Percentiles rank a stretch among this genome's conserved stretches.
Evolutionary conservation across 2,888 invertebrate species (phyloP).

Genomic region (Stratiomys singularior): DNA sequence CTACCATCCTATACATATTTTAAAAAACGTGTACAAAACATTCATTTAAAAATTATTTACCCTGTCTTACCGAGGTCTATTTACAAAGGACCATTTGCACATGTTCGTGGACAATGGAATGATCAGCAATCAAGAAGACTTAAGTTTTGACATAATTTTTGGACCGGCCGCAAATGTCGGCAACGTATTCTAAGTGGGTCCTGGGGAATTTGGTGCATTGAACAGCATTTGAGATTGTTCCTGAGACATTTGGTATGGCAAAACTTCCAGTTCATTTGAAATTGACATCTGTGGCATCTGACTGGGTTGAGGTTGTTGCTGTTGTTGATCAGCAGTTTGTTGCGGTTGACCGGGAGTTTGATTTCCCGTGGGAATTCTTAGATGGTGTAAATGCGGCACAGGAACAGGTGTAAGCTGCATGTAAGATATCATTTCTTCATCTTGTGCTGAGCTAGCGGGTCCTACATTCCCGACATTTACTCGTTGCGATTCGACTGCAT

Average conservation of each 20-base stretch:
- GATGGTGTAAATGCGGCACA: conserved; percentile 55
- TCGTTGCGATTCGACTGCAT: conserved; percentile 48
- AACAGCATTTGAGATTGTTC: conserved; percentile 66
- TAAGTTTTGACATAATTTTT: too few species aligned
- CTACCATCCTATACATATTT: too few species aligned
- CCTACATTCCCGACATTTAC: conserved; percentile 48
- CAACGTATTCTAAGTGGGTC: too few species aligned
- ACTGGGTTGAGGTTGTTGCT: conserved; percentile 50
- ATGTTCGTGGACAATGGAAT: too few species aligned
- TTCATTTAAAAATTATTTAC: background rate
- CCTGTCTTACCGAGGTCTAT: background rate
- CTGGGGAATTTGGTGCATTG: conserved; percentile 57
- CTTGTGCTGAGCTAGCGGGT: conserved; percentile 56
- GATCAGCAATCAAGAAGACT: too few species aligned
- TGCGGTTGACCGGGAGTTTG: conserved; percentile 58
- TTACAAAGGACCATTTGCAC: too few species aligned
- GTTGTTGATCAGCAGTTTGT: conserved; percentile 54
- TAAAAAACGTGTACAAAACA: background rate
- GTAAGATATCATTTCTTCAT: conserved; percentile 62
- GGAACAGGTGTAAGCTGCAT: conserved; percentile 63
- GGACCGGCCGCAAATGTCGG: too few species aligned
- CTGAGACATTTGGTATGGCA: conserved; percentile 66
- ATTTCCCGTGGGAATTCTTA: conserved; percentile 61
- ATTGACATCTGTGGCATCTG: conserved; percentile 57
- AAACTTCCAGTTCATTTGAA: conserved; percentile 62